Evolutionary conservation across 2,797 vertebrate species (phyloP), one percentile per base, ranked within the genome.

Genomic region (Rhynchotus rufescens): DNA sequence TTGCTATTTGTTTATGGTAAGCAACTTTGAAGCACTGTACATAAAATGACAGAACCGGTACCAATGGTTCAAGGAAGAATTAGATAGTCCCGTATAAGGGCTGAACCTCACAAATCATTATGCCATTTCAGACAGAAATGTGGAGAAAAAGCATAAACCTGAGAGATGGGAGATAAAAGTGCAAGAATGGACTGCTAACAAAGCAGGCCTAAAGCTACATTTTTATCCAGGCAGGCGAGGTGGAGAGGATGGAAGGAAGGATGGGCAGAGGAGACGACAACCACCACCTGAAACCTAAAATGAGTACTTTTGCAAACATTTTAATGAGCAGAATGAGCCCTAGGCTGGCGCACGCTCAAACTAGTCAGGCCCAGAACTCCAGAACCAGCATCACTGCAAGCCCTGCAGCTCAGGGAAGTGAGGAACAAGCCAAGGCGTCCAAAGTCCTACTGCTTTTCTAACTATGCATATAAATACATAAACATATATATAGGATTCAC

Each of bases 381-480:
- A 38, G 30, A 16, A 25, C 14, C 1, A 7, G n/a, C 54, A 13
- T 5, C 8, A 8, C 49, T 6, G 4, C 2, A 5, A 8, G 73
- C 12, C 1, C 40, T 4, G 47, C 4, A 3, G 14, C 25, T 13
- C 74, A 2, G 19, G 6, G 23, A 5, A 12, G 57, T 4, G 49
- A 14, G 7, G 56, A 84, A 26, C 1, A 1, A 47, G 56, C 26
- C 38, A 2, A 2, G 0, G 3, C 2, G 1, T 4, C 59, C 15
- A 2, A 8, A 17, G 26, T 4, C 51, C 61, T n/a, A 7, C 0
- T 1, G 12, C 12, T 11, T 10, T 16, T 23, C 36, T 61, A 75
- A 0, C 3, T 7, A 16, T 38, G n/a, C 4, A 0, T 3, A 25
- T 25, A 51, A 25, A 51, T 51, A 25, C 49, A 25, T 51, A 51